These are phyloP conservation scores for Trinectes maculatus DNA, from an alignment of 2,113 vertebrate genomes.

Conservation along the genomic window DNA sequence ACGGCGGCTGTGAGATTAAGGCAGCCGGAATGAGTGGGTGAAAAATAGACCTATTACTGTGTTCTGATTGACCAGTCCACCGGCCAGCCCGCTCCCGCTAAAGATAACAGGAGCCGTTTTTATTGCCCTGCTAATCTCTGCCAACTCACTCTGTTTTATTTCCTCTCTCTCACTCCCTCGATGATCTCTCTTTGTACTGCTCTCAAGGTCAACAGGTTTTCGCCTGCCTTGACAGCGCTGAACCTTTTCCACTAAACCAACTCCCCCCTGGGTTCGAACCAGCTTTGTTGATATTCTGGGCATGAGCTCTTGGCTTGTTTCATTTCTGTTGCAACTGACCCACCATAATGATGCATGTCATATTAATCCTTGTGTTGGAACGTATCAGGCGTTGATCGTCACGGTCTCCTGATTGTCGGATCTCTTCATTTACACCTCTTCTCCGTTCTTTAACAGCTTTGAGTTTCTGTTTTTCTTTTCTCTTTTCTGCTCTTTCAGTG, in stretches of 20 bases:
- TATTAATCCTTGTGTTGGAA: not conserved
- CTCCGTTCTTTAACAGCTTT: not conserved
- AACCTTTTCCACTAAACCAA: conserved; percentile 22
- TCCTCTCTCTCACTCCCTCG: conserved; percentile 26
- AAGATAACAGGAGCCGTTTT: conserved; percentile 71
- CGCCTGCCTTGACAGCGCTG: conserved; percentile 27
- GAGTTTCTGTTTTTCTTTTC: not conserved
- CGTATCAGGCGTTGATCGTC: conserved; percentile 1
- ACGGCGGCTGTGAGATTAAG: conserved; percentile 14
- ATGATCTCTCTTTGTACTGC: conserved; percentile 37
- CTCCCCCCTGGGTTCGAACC: not conserved
- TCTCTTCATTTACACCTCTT: not conserved
- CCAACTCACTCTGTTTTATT: conserved; percentile 57
- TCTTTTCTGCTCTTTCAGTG: not conserved
- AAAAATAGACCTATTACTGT: conserved; percentile 67
- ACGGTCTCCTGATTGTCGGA: not conserved
- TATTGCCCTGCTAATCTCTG: conserved; percentile 67
- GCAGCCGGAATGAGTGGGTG: conserved; percentile 35
- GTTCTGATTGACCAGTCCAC: conserved; percentile 66
- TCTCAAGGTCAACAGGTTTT: conserved; percentile 68
- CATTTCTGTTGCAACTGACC: not conserved
- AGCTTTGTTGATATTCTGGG: not conserved
- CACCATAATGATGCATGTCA: not conserved
- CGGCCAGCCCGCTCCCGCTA: conserved; percentile 40
- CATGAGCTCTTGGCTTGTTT: not conserved